Evolutionary conservation across 2,113 vertebrate species (phyloP).

Genomic region (Bujurquina vittata): DNA sequence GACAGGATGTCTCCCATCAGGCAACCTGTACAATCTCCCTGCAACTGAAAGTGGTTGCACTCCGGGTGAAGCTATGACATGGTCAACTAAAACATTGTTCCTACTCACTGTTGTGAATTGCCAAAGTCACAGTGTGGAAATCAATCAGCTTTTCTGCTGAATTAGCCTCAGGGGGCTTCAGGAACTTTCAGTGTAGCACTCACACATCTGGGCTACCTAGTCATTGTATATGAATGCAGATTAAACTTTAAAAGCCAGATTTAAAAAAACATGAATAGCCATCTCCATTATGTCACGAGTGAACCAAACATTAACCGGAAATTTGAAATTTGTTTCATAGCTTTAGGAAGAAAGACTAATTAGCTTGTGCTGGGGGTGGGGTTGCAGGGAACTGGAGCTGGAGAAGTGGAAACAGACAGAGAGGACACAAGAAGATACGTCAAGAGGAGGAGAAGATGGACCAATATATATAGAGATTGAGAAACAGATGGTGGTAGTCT

Average conservation of each 20-base stretch:
- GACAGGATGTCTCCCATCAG: no score
- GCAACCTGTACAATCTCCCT: neutral
- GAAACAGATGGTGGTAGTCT: constrained; percentile 22
- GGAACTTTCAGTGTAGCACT: neutral
- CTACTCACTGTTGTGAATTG: neutral
- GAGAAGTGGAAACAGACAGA: neutral
- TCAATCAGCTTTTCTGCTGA: neutral
- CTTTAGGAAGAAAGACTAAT: neutral
- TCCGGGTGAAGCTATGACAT: neutral
- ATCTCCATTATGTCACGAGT: neutral
- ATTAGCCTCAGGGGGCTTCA: neutral
- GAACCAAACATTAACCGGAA: neutral
- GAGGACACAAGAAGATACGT: neutral
- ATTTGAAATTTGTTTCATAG: neutral
- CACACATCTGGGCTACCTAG: neutral
- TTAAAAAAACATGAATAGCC: neutral
- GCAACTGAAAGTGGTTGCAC: neutral
- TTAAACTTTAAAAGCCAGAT: no score
- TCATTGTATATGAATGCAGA: no score
- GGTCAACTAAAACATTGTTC: neutral
- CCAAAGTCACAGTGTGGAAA: neutral
- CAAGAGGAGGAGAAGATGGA: neutral
- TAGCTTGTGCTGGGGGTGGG: neutral
- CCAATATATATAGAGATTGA: neutral
- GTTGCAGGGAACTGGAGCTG: neutral